Evolutionary conservation across 2,797 vertebrate genomes (phyloP), one percentile per base, ranked within the genome.

Genomic region (Syndactyla subalaris): DNA sequence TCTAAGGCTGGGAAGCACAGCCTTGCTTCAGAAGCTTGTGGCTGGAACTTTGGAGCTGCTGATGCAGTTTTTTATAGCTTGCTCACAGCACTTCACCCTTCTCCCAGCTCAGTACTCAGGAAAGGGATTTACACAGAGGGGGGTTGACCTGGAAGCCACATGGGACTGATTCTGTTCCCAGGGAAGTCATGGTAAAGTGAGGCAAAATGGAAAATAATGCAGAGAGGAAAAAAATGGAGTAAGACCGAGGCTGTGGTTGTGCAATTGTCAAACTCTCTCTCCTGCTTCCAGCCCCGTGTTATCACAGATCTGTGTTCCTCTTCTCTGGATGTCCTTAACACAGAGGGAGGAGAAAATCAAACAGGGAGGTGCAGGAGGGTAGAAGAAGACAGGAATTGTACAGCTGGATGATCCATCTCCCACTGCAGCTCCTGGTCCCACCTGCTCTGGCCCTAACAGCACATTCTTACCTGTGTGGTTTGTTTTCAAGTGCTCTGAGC

Each of bases 221-320:
- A 67, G 26, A n/a, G 83, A 62, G 43, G 21, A 46, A 32, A 51
- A 34, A 38, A 51, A 9, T 14, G 26, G 45, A 61, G 14, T 22
- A 5, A 58, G 70, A 51, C 16, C 0, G 0, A 63, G 38, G 24
- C 52, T 45, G n/a, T 23, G 58, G 10, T 15, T 51, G 36, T 63
- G 80, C 24, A 45, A 1, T 41, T 92, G 13, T 54, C 38, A 45
- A 45, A 39, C 36, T 17, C 10, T 61, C 18, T 63, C 20, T 85
- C 52, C 78, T 78, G 24, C 12, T 36, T n/a, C 22, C 27, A 45
- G 19, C 34, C 45, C 32, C 1, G 5, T 22, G 55, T 41, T 89
- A 38, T 34, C 34, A 2, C 0, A 2, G 10, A 9, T 13, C 26
- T 49, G 20, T 7, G 24, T 32, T 57, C 45, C 58, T 72, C 43